phyloP scores from a whole-genome alignment of 2,113 vertebrate genomes.

The Perccottus glenii region DNA sequence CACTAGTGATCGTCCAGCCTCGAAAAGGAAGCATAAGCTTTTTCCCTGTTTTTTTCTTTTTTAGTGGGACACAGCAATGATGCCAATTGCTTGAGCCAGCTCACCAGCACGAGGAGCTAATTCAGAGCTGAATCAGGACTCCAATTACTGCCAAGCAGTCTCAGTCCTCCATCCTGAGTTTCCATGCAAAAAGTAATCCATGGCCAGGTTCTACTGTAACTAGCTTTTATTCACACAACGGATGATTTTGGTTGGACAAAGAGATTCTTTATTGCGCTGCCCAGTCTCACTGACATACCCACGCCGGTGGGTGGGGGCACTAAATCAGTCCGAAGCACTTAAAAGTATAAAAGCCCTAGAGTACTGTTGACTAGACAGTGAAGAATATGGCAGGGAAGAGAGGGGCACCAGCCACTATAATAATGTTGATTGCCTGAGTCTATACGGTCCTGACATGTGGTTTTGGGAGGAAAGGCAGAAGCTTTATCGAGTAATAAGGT shows the following conservation, averaged over 20 bases:
- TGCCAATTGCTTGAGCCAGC: constrained; percentile 55
- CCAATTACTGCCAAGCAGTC: constrained; percentile 48
- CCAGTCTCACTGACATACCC: constrained; percentile 33
- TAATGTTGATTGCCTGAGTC: constrained; percentile 53
- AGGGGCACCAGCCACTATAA: constrained; percentile 26
- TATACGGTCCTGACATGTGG: constrained; percentile 34
- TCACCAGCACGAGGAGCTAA: constrained; percentile 62
- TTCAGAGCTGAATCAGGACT: constrained; percentile 51
- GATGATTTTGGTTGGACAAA: constrained; percentile 42
- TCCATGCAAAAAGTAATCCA: constrained; percentile 22
- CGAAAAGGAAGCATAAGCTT: constrained; percentile 24
- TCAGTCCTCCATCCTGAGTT: constrained; percentile 17
- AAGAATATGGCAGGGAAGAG: constrained; percentile 41
- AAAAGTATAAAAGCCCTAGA: constrained; percentile 59
- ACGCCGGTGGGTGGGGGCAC: constrained; percentile 35
- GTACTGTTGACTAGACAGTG: constrained; percentile 54
- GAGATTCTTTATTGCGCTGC: constrained; percentile 26
- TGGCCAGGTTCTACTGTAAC: constrained; percentile 15
- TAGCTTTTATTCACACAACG: constrained; percentile 45
- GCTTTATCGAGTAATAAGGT: constrained; percentile 12
- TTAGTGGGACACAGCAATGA: constrained; percentile 48
- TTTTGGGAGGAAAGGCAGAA: constrained; percentile 21
- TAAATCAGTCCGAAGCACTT: constrained; percentile 62
- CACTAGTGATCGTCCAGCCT: constrained; percentile 49
- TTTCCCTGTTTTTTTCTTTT: constrained; percentile 20